These are phyloP conservation scores for Serripes groenlandicus DNA, from an alignment of 2,888 invertebrate species.

Conservation along the genomic window DNA sequence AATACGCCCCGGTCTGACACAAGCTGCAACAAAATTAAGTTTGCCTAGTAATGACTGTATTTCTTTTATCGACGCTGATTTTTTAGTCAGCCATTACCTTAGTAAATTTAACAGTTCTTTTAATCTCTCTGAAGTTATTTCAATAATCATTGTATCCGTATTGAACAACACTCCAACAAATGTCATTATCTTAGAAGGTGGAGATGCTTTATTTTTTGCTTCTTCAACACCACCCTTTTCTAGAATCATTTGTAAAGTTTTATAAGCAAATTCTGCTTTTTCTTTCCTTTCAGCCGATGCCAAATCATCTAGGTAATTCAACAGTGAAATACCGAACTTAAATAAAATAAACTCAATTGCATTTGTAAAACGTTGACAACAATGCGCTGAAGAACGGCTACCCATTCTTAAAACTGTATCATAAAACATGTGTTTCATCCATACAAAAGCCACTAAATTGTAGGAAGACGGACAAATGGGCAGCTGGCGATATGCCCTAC, in stretches of 20 bases:
- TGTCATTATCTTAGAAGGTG: background rate
- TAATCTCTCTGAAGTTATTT: background rate
- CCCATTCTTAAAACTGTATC: background rate
- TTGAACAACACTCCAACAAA: background rate
- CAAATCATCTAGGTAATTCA: constrained; percentile 5
- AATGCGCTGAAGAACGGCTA: background rate
- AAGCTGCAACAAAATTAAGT: background rate
- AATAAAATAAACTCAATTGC: background rate
- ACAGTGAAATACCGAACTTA: background rate
- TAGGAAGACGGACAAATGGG: background rate
- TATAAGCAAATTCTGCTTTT: background rate
- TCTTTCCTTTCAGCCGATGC: background rate
- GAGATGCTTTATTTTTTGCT: background rate
- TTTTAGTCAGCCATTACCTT: background rate
- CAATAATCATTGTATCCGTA: background rate
- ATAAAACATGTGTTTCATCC: background rate
- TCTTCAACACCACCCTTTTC: background rate
- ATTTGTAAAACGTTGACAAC: background rate
- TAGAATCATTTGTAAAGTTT: background rate
- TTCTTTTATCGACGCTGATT: background rate
- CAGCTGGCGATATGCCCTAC: background rate
- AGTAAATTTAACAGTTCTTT: background rate
- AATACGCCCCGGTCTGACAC: background rate
- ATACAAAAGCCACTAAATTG: background rate
- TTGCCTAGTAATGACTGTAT: background rate